Evolutionary conservation across 1,140 invertebrate species (phyloP).

Genomic region (Pectinophora gossypiella): DNA sequence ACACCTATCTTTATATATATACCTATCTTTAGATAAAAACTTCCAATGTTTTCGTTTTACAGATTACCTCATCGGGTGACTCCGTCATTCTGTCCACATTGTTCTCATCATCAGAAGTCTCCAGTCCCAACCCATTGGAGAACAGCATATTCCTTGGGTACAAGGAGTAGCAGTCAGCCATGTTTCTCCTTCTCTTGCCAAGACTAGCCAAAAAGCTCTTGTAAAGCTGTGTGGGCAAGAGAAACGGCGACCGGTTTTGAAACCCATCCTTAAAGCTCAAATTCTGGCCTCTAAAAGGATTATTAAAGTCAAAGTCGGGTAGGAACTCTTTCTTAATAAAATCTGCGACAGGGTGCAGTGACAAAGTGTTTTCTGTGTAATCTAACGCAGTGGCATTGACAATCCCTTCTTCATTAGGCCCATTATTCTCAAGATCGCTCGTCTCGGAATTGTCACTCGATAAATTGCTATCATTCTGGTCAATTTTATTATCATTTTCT

Average conservation of each 20-base stretch:
- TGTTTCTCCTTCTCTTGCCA: conserved; percentile 63
- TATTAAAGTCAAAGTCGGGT: conserved; percentile 65
- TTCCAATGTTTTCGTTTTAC: too few species aligned
- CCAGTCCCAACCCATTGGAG: conserved; percentile 56
- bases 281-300: conserved; percentile 61
- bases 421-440: conserved; percentile 66
- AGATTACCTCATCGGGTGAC: conserved; percentile 69
- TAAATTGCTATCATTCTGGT: conserved; percentile 44
- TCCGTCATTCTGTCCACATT: conserved; percentile 58
- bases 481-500: conserved; percentile 38
- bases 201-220: conserved; percentile 84
- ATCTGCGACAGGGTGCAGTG: conserved; percentile 62
- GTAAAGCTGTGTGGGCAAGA: conserved; percentile 85
- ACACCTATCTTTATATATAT: too few species aligned
- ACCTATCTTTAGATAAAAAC: too few species aligned
- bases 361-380: conserved; percentile 56
- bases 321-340: conserved; percentile 73
- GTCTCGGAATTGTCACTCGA: conserved; percentile 58
- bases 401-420: conserved; percentile 41
- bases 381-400: conserved; percentile 43
- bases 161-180: conserved; percentile 66
- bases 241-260: conserved; percentile 72
- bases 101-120: conserved; percentile 68
- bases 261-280: conserved; percentile 61
- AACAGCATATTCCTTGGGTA: conserved; percentile 74